Conservation (phyloP, 2,113 vertebrate genomes). For the Mirounga angustirostris region DNA sequence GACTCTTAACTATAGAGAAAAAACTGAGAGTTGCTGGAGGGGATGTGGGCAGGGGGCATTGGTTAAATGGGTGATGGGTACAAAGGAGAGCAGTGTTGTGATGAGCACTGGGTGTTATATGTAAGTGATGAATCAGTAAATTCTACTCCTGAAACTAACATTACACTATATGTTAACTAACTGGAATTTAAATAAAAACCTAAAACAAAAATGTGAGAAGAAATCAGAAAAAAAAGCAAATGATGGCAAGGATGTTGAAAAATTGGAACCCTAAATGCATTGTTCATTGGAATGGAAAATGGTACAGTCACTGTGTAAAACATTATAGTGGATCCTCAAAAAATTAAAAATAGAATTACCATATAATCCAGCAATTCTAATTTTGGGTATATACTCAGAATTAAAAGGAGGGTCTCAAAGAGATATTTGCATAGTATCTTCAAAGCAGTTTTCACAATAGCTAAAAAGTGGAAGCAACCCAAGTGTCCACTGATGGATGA, state of each 20-base stretch:
- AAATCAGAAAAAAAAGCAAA: neutral
- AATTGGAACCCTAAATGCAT: neutral
- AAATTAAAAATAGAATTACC: neutral
- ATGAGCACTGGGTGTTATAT: neutral
- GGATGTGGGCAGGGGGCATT: neutral
- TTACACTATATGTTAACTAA: neutral
- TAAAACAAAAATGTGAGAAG: neutral
- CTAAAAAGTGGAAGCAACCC: neutral
- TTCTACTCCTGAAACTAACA: neutral
- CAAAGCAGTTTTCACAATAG: neutral
- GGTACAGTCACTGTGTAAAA: neutral
- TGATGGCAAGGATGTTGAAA: neutral
- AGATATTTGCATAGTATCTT: neutral
- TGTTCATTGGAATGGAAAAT: neutral
- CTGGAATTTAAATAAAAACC: neutral
- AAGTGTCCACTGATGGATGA: neutral
- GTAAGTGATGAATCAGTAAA: neutral
- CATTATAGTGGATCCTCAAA: neutral
- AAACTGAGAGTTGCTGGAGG: neutral
- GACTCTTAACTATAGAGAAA: neutral
- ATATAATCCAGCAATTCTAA: neutral
- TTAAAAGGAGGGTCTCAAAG: neutral
- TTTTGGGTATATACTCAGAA: neutral
- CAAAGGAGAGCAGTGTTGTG: neutral
- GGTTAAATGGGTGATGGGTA: neutral